A percentile compares a stretch with the other conserved stretches of the same genome.
Evolutionary conservation across 2,888 invertebrate species (phyloP).

Genomic region (Acleris laterana): DNA sequence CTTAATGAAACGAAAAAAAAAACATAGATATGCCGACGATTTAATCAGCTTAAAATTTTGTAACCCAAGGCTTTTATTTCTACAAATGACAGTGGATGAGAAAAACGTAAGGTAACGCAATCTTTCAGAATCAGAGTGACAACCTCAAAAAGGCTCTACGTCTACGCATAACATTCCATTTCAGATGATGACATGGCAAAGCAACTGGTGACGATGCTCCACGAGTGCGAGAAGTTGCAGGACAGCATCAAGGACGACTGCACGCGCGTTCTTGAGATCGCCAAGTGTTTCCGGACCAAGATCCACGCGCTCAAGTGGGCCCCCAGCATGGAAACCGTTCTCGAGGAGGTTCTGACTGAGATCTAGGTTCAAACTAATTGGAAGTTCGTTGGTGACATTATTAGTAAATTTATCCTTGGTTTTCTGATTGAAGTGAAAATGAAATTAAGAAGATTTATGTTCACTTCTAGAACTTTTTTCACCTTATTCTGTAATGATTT

Average conservation of each 20-base stretch:
- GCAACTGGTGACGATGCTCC: slow-evolving; percentile 62
- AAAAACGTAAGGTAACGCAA: too few species aligned
- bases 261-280: slow-evolving; percentile 55
- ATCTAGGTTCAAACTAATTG: neutral
- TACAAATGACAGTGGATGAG: too few species aligned
- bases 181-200: slow-evolving; percentile 67
- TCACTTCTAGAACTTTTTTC: too few species aligned
- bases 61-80: too few species aligned
- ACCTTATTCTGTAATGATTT: too few species aligned
- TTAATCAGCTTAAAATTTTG: too few species aligned
- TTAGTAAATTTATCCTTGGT: neutral
- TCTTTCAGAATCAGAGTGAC: too few species aligned
- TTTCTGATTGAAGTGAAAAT: too few species aligned
- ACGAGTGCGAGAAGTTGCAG: slow-evolving; percentile 60
- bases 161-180: neutral
- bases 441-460: too few species aligned
- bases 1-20: too few species aligned
- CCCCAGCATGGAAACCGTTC: slow-evolving; percentile 63
- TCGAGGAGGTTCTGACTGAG: slow-evolving; percentile 60
- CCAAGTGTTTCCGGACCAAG: slow-evolving; percentile 72
- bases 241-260: slow-evolving; percentile 56
- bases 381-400: neutral
- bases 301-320: slow-evolving; percentile 75
- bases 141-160: too few species aligned
- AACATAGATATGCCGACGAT: too few species aligned